A percentile compares a stretch with the other conserved stretches of the same genome.
Conservation (phyloP, 2,888 invertebrate genomes). For the Willowsia nigromaculata region DNA sequence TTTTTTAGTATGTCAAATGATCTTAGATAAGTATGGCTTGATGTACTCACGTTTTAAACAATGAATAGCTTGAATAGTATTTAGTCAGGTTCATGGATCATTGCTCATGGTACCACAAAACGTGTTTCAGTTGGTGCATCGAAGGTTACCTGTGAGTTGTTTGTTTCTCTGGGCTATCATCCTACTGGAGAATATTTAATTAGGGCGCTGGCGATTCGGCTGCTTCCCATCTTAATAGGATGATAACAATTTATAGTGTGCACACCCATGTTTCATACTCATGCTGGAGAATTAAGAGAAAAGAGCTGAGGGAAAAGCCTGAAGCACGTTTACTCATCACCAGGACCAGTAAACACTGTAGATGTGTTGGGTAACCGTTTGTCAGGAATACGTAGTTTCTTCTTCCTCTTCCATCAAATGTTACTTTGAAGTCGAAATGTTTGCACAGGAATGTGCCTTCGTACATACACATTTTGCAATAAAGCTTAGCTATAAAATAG, state of each 20-base stretch:
- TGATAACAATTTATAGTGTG: background rate
- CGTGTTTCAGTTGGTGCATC: too few relatives aligned
- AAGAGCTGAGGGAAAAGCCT: background rate
- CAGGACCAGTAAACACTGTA: too few relatives aligned
- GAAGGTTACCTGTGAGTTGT: background rate
- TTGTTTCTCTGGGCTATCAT: background rate
- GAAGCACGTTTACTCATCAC: background rate
- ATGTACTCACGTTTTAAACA: too few relatives aligned
- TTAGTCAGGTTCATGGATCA: too few relatives aligned
- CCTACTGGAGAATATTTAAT: background rate
- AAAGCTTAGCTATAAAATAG: too few relatives aligned
- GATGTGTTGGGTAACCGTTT: background rate
- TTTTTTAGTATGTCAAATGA: too few relatives aligned
- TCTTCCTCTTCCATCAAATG: background rate
- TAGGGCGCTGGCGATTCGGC: background rate
- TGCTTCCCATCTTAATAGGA: background rate
- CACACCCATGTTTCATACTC: background rate
- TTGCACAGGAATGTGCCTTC: background rate
- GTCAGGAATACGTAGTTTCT: background rate
- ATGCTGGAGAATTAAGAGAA: background rate
- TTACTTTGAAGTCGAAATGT: background rate
- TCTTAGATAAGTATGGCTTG: too few relatives aligned
- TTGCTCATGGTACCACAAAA: too few relatives aligned
- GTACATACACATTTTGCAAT: background rate
- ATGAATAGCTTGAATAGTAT: too few relatives aligned